A percentile compares a stretch with the other conserved stretches of the same genome.
These are phyloP conservation scores for Bolinopsis microptera DNA, from an alignment of 37 sponge, comb jelly and placozoan genomes.

Conservation along the genomic window DNA sequence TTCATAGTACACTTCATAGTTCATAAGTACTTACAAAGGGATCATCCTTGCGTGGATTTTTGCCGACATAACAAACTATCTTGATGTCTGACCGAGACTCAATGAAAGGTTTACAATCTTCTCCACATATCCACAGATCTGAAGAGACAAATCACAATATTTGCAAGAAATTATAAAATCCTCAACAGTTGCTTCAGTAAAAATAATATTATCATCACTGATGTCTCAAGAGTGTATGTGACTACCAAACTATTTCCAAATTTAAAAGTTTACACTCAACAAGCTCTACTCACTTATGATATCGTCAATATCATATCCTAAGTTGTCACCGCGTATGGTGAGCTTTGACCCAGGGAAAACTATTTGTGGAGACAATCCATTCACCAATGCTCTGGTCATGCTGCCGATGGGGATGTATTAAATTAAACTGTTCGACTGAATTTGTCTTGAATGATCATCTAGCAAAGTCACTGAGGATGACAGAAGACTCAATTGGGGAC, in stretches of 20 bases:
- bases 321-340: not conserved
- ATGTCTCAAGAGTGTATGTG: no score
- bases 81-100: not conserved
- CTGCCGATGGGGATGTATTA: no score
- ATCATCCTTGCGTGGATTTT: not conserved
- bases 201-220: not conserved
- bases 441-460: no score
- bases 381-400: constrained; percentile 17
- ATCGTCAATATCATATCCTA: not conserved
- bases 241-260: not conserved
- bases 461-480: no score
- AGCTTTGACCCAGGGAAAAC: constrained; percentile 20
- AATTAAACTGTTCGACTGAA: no score
- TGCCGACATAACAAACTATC: constrained; percentile 26
- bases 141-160: no score
- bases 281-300: not conserved
- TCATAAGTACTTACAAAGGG: constrained; percentile 26
- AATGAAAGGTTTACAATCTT: constrained; percentile 32
- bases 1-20: no score
- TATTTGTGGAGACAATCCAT: constrained; percentile 10
- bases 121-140: constrained; percentile 33
- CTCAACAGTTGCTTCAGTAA: no score
- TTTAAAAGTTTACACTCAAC: not conserved
- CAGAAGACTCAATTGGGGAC: no score
- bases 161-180: no score